Conservation (phyloP, 2,888 invertebrate species). For the Calameuta idolon region DNA sequence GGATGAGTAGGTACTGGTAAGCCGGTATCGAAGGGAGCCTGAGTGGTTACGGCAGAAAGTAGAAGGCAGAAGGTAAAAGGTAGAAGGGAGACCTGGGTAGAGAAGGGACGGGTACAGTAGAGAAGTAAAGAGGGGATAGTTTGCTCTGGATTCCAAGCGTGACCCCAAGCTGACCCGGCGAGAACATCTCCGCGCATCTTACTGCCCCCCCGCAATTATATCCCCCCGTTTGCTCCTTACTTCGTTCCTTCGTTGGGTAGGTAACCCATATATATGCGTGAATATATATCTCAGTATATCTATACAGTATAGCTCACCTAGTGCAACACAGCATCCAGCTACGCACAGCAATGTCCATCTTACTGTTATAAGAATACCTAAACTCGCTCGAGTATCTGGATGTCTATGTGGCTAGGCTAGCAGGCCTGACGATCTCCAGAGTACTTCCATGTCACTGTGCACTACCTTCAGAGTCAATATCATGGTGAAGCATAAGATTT, state of each 20-base stretch:
- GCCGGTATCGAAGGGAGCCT: slow-evolving; percentile 33
- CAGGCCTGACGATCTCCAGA: not conserved
- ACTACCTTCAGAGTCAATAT: slow-evolving; percentile 37
- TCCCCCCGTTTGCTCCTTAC: slow-evolving; percentile 29
- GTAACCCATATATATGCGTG: slow-evolving; percentile 7
- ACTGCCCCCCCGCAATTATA: slow-evolving; percentile 51
- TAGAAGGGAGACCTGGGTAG: slow-evolving; percentile 23
- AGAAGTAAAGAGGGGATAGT: slow-evolving; percentile 52
- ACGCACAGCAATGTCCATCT: not conserved
- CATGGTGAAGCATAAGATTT: slow-evolving; percentile 45
- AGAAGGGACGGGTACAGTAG: slow-evolving; percentile 23
- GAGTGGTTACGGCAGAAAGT: slow-evolving; percentile 18
- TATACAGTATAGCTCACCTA: slow-evolving; percentile 4
- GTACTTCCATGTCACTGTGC: not conserved
- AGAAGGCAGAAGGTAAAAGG: slow-evolving; percentile 19
- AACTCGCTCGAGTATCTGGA: not conserved
- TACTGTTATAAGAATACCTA: not conserved
- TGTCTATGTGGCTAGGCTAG: not conserved
- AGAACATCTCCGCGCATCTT: slow-evolving; percentile 64
- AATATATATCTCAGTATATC: slow-evolving; percentile 12
- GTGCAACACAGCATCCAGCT: not conserved
- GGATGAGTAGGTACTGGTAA: slow-evolving; percentile 33
- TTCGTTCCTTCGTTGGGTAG: not conserved
- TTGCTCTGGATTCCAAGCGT: slow-evolving; percentile 67
- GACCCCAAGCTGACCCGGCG: slow-evolving; percentile 65